These are phyloP conservation scores for Butorides virescens DNA, from an alignment of 2,113 vertebrate genomes.

Conservation along the genomic window DNA sequence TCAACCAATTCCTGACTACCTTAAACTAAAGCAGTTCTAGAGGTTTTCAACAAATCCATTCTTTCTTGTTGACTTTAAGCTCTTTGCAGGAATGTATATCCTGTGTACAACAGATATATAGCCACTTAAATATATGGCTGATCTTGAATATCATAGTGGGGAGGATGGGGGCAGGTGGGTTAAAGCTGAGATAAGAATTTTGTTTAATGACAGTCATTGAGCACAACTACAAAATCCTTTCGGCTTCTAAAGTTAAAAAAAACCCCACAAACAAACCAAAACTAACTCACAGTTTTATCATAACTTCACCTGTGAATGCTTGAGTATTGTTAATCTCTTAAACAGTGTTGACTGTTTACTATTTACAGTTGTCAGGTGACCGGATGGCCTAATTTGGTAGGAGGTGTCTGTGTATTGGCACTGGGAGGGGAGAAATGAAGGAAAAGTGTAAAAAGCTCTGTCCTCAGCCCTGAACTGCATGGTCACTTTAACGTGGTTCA, in stretches of 20 bases:
- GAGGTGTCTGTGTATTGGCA: background rate
- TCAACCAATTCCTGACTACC: background rate
- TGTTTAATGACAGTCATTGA: background rate
- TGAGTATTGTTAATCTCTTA: background rate
- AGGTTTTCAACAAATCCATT: background rate
- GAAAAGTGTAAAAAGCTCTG: background rate
- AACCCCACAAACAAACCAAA: background rate
- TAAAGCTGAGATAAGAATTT: background rate
- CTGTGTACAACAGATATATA: background rate
- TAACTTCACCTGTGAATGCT: background rate
- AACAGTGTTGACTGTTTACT: background rate
- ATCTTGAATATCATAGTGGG: background rate
- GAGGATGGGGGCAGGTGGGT: background rate
- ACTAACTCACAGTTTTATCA: background rate
- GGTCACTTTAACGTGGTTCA: background rate
- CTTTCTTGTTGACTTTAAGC: background rate
- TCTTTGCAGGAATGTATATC: background rate
- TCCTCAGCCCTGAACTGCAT: background rate
- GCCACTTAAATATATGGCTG: background rate
- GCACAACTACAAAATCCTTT: background rate
- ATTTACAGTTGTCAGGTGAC: background rate
- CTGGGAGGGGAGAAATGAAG: background rate
- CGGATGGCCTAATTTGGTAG: background rate
- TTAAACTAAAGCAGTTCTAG: background rate
- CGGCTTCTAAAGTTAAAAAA: background rate